Conservation (phyloP, 2,888 invertebrate species). For the Dinocampus coccinellae region DNA sequence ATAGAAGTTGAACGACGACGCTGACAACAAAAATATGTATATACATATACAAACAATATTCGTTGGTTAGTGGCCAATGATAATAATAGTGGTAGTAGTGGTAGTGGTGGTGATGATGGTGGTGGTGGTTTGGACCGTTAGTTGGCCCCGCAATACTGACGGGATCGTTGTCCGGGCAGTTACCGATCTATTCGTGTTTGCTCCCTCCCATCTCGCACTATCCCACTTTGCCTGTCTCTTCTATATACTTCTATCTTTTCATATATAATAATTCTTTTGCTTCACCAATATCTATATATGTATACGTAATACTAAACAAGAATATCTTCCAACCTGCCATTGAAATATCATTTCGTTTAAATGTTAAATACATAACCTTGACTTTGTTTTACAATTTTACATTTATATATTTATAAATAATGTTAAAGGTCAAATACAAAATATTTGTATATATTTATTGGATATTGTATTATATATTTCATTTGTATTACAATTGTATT, state of each 20-base stretch:
- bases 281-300: neutral
- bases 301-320: neutral
- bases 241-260: conserved; percentile 17
- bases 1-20: neutral
- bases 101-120: conserved; percentile 12
- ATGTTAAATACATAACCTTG: conserved; percentile 10
- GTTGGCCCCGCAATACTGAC: conserved; percentile 65
- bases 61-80: neutral
- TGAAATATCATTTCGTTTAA: neutral
- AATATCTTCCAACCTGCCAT: neutral
- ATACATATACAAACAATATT: neutral
- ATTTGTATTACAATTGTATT: neutral
- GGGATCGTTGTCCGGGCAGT: conserved; percentile 68
- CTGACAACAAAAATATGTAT: neutral
- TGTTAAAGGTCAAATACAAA: neutral
- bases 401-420: neutral
- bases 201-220: conserved; percentile 38
- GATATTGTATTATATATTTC: neutral
- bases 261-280: neutral
- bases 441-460: neutral
- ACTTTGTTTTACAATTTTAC: conserved; percentile 6
- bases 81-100: neutral
- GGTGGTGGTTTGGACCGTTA: conserved; percentile 67
- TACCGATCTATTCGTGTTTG: conserved; percentile 52
- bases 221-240: conserved; percentile 1